Conservation (phyloP, 2,113 vertebrate species). For the Apus apus region DNA sequence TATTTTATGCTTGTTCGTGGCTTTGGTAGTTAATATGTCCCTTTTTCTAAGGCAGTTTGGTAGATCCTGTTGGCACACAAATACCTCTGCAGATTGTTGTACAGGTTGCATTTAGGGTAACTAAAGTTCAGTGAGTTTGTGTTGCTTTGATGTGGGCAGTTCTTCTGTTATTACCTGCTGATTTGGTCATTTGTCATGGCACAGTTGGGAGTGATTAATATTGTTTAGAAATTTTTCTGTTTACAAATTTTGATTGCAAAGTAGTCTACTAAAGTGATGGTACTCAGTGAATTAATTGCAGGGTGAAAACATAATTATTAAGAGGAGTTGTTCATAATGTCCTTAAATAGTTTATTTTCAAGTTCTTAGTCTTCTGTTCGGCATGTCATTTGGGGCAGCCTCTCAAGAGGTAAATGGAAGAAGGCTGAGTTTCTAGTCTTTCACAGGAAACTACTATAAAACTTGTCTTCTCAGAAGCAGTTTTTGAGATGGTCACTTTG, state of each 20-base stretch:
- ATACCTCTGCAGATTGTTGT: neutral
- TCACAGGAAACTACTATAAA: neutral
- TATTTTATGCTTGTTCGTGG: neutral
- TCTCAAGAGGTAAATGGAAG: neutral
- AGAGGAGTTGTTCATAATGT: neutral
- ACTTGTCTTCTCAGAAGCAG: rapidly evolving
- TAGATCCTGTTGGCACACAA: neutral
- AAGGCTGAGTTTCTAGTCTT: neutral
- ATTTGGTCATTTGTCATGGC: neutral
- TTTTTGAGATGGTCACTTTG: neutral
- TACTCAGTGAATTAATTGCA: neutral
- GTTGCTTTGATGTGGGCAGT: neutral
- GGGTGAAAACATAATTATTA: neutral
- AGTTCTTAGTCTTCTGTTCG: neutral
- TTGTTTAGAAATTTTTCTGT: neutral
- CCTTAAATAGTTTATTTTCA: neutral
- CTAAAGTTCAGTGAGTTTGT: neutral
- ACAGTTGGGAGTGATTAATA: neutral
- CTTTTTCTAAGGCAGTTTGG: neutral
- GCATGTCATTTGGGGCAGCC: neutral
- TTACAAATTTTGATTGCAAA: neutral
- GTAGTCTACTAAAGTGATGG: neutral
- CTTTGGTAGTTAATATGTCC: neutral
- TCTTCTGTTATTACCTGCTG: neutral
- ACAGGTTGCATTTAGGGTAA: neutral